Percentiles rank a stretch among this genome's conserved stretches.
Conservation (phyloP, 2,797 vertebrate species). For the Gymnothorax javanicus region DNA sequence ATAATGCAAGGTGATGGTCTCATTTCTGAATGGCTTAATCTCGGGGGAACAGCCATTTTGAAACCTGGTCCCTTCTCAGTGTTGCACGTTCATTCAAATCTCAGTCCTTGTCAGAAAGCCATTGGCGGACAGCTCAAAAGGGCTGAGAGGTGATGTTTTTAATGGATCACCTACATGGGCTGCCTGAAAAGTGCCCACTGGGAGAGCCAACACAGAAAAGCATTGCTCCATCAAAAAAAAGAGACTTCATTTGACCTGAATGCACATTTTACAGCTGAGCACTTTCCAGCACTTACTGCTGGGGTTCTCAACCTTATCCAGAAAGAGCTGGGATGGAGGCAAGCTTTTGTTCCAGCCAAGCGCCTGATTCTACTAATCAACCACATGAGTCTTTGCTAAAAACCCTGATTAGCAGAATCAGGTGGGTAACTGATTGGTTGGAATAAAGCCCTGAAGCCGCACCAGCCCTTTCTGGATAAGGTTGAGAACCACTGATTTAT, state of each 20-base stretch:
- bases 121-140: neutral
- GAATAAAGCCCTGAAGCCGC: too few species aligned
- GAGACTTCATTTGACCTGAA: neutral
- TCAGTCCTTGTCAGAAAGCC: neutral
- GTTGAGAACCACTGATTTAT: too few species aligned
- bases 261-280: neutral
- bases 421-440: too few species aligned
- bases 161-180: conserved; percentile 11
- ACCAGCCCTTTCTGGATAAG: too few species aligned
- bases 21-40: neutral
- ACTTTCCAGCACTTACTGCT: neutral
- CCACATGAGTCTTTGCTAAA: too few species aligned
- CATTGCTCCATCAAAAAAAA: neutral
- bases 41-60: neutral
- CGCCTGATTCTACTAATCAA: too few species aligned
- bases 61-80: neutral
- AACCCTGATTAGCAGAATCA: too few species aligned
- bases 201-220: neutral
- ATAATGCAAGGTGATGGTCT: neutral
- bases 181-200: neutral
- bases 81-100: neutral
- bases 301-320: too few species aligned
- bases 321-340: too few species aligned
- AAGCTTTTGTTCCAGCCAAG: too few species aligned
- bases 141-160: conserved; percentile 3